Evolutionary conservation across 2,797 vertebrate species (phyloP).

Genomic region (Chaunax sp.): DNA sequence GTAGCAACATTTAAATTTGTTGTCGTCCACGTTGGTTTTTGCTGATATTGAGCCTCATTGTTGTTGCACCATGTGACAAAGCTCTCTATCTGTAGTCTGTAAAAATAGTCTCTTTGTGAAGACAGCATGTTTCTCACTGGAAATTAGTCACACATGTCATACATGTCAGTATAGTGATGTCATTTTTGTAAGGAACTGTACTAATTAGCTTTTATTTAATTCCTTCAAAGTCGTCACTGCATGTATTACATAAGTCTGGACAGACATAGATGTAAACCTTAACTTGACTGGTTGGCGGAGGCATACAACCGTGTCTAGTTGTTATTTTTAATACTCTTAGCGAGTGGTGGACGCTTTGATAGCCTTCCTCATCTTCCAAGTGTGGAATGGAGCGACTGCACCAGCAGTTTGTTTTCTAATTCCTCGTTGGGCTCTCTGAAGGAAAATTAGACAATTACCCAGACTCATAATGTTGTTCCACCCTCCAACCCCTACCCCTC

Average conservation of each 20-base stretch:
- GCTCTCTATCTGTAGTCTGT: neutral
- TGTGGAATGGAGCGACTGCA: slow-evolving; percentile 28
- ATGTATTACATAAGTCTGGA: neutral
- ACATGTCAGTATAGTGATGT: neutral
- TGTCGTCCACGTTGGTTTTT: too few species aligned
- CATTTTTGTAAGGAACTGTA: neutral
- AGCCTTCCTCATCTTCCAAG: slow-evolving; percentile 37
- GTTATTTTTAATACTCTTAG: neutral
- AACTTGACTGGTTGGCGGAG: neutral
- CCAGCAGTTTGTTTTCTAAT: slow-evolving; percentile 73
- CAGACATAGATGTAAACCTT: neutral
- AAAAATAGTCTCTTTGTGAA: neutral
- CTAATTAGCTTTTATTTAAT: neutral
- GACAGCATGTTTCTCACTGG: neutral
- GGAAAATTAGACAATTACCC: slow-evolving; percentile 84
- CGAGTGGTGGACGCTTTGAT: slow-evolving; percentile 36
- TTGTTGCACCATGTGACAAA: neutral
- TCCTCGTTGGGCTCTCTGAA: slow-evolving; percentile 75
- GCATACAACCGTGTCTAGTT: neutral
- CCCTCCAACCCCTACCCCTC: slow-evolving; percentile 31
- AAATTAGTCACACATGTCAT: neutral
- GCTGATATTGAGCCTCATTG: neutral
- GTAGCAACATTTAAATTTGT: neutral
- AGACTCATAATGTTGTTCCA: slow-evolving; percentile 81
- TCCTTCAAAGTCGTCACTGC: neutral